Evolutionary conservation across 1,140 invertebrate species (phyloP).

Genomic region (Ladona fulva): DNA sequence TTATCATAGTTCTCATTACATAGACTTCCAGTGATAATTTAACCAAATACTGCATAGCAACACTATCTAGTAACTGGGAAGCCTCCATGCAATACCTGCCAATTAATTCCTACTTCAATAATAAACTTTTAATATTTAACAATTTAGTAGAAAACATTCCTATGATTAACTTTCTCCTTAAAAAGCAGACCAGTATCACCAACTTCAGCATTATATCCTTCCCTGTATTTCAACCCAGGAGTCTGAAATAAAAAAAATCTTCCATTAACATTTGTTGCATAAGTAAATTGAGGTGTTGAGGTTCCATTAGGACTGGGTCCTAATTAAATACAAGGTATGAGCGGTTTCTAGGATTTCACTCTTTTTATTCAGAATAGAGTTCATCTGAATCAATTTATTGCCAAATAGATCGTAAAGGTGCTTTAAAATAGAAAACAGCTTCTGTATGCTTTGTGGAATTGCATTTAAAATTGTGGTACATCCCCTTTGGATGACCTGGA

Average conservation of each 20-base stretch:
- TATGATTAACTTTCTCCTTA: slow-evolving; percentile 28
- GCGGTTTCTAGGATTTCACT: too few species aligned
- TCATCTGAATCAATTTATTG: slow-evolving; percentile 11
- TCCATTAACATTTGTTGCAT: background rate
- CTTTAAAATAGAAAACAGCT: background rate
- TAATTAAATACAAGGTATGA: background rate
- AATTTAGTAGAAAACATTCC: background rate
- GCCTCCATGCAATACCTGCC: too few species aligned
- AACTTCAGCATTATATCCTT: slow-evolving; percentile 44
- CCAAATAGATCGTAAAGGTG: slow-evolving; percentile 20
- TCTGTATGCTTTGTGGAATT: too few species aligned
- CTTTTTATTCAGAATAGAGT: slow-evolving; percentile 12
- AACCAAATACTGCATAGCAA: too few species aligned
- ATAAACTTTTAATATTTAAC: background rate
- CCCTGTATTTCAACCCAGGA: slow-evolving; percentile 41
- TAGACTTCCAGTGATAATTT: too few species aligned
- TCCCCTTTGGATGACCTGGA: too few species aligned
- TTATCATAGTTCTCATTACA: too few species aligned
- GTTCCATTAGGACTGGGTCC: background rate
- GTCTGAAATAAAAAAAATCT: slow-evolving; percentile 33
- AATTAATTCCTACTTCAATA: too few species aligned
- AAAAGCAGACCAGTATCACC: slow-evolving; percentile 42
- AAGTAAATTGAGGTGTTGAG: background rate
- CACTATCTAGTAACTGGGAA: too few species aligned
- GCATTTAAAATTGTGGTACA: too few species aligned